Evolutionary conservation across 2,113 vertebrate species (phyloP).

Genomic region (Onychostoma macrolepis): DNA sequence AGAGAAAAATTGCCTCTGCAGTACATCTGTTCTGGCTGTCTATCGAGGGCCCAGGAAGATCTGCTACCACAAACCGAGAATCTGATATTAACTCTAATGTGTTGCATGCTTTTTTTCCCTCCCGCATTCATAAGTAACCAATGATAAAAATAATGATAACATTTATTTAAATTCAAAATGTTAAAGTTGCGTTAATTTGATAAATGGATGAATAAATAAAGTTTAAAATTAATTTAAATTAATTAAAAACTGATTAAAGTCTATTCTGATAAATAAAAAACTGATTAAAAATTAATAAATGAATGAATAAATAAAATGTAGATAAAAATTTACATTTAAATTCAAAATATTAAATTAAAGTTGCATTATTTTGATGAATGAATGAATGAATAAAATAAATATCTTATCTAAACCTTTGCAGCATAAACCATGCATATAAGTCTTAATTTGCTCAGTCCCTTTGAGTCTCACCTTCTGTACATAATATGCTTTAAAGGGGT

Average conservation of each 20-base stretch:
- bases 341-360: not conserved
- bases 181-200: not conserved
- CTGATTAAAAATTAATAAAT: no score
- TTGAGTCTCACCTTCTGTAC: not conserved
- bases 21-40: slow-evolving; percentile 51
- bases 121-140: not conserved
- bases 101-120: not conserved
- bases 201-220: not conserved
- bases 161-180: not conserved
- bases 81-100: not conserved
- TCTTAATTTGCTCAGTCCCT: not conserved
- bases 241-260: no score
- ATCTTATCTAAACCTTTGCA: not conserved
- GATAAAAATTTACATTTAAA: not conserved
- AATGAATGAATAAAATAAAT: not conserved
- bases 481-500: not conserved
- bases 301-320: no score
- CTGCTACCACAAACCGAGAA: not conserved
- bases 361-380: not conserved
- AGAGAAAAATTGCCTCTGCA: slow-evolving; percentile 50
- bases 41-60: slow-evolving; percentile 15
- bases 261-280: no score
- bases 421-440: not conserved
- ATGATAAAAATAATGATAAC: not conserved
- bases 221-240: no score